phyloP scores from a whole-genome alignment of 2,797 vertebrate species.

The Acanthis flammea region DNA sequence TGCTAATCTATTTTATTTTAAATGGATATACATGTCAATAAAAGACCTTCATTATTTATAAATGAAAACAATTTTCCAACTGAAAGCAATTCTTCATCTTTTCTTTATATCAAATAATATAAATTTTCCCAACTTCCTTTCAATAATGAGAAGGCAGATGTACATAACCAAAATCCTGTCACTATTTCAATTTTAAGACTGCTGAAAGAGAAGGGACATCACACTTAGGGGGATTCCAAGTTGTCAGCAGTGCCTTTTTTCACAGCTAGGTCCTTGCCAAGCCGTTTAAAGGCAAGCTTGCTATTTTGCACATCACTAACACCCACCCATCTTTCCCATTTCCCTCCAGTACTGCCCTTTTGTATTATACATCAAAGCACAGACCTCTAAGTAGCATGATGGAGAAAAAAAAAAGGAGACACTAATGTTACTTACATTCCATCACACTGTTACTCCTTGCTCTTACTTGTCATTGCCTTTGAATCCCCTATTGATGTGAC shows the following conservation, averaged over 20 bases:
- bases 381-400: conserved; percentile 6
- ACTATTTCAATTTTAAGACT: background rate
- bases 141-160: background rate
- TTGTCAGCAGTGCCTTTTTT: conserved; percentile 46
- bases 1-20: background rate
- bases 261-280: conserved; percentile 41
- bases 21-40: background rate
- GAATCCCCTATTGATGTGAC: conserved; percentile 8
- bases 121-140: background rate
- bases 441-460: background rate
- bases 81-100: background rate
- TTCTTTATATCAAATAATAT: background rate
- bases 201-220: background rate
- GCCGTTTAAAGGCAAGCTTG: conserved; percentile 24
- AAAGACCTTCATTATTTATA: background rate
- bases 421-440: conserved; percentile 31
- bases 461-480: conserved; percentile 32
- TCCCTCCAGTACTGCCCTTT: conserved; percentile 39
- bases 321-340: conserved; percentile 38
- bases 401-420: background rate
- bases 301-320: conserved; percentile 37
- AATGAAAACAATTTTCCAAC: background rate
- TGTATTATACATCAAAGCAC: conserved; percentile 52
- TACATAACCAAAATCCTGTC: background rate
- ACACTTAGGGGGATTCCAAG: conserved; percentile 23